Base-by-base conservation (phyloP, 2,113 vertebrate species). In the Leptobrachium ailaonicum region DNA sequence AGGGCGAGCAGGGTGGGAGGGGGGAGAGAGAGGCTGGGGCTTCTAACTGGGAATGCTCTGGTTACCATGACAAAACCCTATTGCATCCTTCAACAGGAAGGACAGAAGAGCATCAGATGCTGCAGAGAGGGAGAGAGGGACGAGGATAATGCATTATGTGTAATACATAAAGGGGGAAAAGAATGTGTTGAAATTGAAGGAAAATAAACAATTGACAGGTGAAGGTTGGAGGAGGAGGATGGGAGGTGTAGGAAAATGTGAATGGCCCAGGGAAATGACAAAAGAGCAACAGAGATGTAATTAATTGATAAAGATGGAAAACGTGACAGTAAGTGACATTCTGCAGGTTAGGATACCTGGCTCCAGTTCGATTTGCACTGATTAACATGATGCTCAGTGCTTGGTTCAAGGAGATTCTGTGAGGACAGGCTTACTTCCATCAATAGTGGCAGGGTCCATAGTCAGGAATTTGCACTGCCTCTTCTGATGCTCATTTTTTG, bases 1-100 rank as follows among this genome's bases (percentile, higher is more conserved):
- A 74, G 67, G 53, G 41, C 75, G 75, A 77, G 60, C 56, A 75
- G 76, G 78, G 83, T 79, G 41, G 63, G 9, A 41, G 58, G 9
- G 44, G 47, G 8, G 76, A 8, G 60, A 64, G 54, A 8, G 60
- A 64, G 54, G 77, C 58, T 68, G 66, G 43, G 83, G 45, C 10
- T 71, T 80, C 74, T 73, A 75, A 80, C 74, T 68, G 62, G 58
- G 42, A 73, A 83, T 64, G 56, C 42, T 73, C 53, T 81, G 79
- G 79, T 81, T 75, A 75, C 79, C 79, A 81, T 81, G 79, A 75
- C 79, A 81, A 81, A 81, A 81, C 79, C 78, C 79, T 81, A 81
- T 81, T 81, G 79, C 73, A 81, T 75, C 79, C 66, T 75, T 81
- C 66, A 81, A 81, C 71, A 82, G 74, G 81, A 82, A 78, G 76